Evolutionary conservation across 2,113 vertebrate species (phyloP), one percentile per base, ranked within the genome.

Genomic region (Vombatus ursinus): DNA sequence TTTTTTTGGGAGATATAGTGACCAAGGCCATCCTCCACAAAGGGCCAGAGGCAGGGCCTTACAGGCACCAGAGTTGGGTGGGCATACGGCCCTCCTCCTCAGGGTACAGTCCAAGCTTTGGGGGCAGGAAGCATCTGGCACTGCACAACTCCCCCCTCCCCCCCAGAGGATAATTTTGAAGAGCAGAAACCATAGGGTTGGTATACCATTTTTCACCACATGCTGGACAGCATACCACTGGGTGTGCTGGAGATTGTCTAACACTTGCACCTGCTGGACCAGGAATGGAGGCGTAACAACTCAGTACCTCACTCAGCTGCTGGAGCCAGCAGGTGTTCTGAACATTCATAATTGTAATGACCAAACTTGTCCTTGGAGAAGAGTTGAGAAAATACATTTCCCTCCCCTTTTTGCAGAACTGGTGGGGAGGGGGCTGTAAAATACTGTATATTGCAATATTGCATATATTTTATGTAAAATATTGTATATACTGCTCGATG

Each of bases 91-190:
- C 0, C 99, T 98, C 68, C 99, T 98, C 94, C 98, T 98, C 94
- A 99, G 98, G 53, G 99, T 98, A 91, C 99, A 99, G 97, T 99
- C 99, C 97, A 99, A 97, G 97, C 98, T 99, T 91, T 99, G 98
- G 0, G 99, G 99, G 95, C 99, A 99, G 28, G 97, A 93, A 0
- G 95, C 98, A 89, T 98, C 99, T 99, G 98, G 9, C 28, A 68
- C 57, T 68, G 57, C 57, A 68, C 28, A 53, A 23, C 8, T 7
- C 8, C 0, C 26, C 11, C 28, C 25, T 1, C 26, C 54, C 24
- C 8, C n/a, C n/a, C n/a, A n/a, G n/a, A 31, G 12, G 57, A 31
- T 68, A 12, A 31, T 37, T 68, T 68, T 37, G 31, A 68, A 68
- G 57, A 68, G 57, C 28, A 68, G 28, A 37, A 68, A 37, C 31